Evolutionary conservation across 2,888 invertebrate genomes (phyloP), one percentile per base, ranked within the genome.

Genomic region (Drosophila kambysellisi): DNA sequence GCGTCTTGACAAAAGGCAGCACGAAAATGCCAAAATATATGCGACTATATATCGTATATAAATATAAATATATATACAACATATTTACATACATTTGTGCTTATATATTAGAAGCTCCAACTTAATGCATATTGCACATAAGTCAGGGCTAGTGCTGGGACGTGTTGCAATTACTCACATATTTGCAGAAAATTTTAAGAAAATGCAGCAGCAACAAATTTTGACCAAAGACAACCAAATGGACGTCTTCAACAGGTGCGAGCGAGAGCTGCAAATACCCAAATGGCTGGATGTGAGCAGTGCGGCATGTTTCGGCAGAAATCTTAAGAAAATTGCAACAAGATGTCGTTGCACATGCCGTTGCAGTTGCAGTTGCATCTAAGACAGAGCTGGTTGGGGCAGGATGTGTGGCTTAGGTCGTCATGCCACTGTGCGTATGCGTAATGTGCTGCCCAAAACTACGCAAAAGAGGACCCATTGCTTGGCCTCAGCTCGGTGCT

Each of bases 121-220:
- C 30, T 46, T 52, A 52, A 79, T 74, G 75, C 69, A 69, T 69
- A 69, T 69, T 85, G 58, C 75, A 76, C 74, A 81, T 69, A 82
- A 62, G 52, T 30, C 35, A 17, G 52, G 53, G 53, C 37, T 17
- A 50, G 59, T 61, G 58, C 64, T 59, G 67, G 59, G 56, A 74
- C 70, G 82, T 79, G 60, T 68, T 81, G 88, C 83, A 89, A 89
- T 87, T 89, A 87, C 76, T 84, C 82, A 83, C 75, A 90, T 89
- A 90, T 90, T 89, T 90, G 82, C 73, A 79, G 74, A 88, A 89
- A 82, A 90, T 88, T 88, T 89, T 90, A 90, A 90, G 90, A 88
- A 88, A 88, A 88, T 88, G 89, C 90, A 82, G 88, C 88, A 71
- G 77, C 89, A 74, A 88, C 89, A 88, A 89, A 85, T 85, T 87